Evolutionary conservation across 2,888 invertebrate species (phyloP), one percentile per base, ranked within the genome.

Genomic region (Eilema caniola): DNA sequence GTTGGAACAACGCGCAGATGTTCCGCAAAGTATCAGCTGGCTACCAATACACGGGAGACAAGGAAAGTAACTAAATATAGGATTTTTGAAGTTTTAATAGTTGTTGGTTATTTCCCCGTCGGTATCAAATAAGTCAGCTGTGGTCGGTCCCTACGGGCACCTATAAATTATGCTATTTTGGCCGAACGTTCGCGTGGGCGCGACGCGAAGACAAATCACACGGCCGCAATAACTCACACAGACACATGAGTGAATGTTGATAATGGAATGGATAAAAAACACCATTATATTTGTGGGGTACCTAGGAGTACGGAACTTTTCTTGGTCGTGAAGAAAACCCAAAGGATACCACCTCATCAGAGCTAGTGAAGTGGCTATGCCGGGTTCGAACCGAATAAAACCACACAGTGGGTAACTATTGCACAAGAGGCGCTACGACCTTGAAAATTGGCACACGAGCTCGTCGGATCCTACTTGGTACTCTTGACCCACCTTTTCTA

Each of bases 51-150:
- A 47, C 47, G 14, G 47, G 14, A 16, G 41, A 47, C 47, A 47
- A 20, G 5, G 20, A 14, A 41, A 16, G 4, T 14, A 16, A 20
- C 47, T 20, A 14, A 25, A 24, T 59, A 28, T 16, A 16, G 24
- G 4, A 3, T 25, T 25, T 59, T 25, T 63, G 25, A 20, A 2
- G 11, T 20, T 47, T 25, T 20, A 63, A 20, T 20, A 62, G 24
- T 5, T 20, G 20, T 47, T 25, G 23, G 24, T 23, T 57, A 57
- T 57, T 24, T 57, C 24, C 41, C 24, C 14, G 66, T 60, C 41
- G 24, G 66, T 24, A 25, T 41, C 37, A 57, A 25, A 63, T 63
- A 63, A 69, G 57, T 69, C 57, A 57, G 68, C 33, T 37, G 63
- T 41, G 63, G 63, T 59, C 33, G 57, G 24, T 56, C n/a, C 41